Evolutionary conservation across 2,113 vertebrate species (phyloP).

Genomic region (Ramphastos sulfuratus): DNA sequence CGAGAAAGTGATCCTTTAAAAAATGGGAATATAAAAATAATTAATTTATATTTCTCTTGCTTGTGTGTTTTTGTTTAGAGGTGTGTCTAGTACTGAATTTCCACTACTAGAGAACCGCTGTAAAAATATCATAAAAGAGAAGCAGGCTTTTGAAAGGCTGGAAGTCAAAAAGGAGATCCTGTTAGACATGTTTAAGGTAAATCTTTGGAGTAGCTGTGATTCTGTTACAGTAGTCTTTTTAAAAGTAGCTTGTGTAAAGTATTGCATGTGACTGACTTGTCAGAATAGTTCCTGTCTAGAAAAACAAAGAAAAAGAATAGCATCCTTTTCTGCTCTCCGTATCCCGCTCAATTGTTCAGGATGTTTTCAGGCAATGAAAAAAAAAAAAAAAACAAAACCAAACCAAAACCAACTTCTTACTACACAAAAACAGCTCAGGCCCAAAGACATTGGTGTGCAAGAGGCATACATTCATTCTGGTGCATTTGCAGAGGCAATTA

Average conservation of each 20-base stretch:
- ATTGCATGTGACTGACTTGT: neutral
- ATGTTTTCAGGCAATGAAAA: neutral
- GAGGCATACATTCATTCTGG: neutral
- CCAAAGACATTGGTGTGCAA: neutral
- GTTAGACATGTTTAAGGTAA: slow-evolving; percentile 83
- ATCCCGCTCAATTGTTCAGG: neutral
- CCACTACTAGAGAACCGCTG: slow-evolving; percentile 71
- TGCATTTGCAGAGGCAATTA: neutral
- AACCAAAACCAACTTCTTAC: neutral
- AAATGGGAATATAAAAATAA: neutral
- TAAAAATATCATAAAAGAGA: slow-evolving; percentile 77
- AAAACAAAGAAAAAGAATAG: neutral
- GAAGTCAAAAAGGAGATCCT: slow-evolving; percentile 79
- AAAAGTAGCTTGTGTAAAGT: neutral
- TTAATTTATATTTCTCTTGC: neutral
- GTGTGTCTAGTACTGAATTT: slow-evolving; percentile 77
- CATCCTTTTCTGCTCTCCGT: neutral
- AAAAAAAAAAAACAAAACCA: neutral
- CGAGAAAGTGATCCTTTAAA: neutral
- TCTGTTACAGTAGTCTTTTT: neutral
- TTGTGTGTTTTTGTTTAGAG: slow-evolving; percentile 49
- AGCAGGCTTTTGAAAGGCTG: slow-evolving; percentile 80
- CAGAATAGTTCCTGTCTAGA: neutral
- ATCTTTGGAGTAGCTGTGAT: neutral
- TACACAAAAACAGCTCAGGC: neutral